Conservation (phyloP, 1,140 invertebrate genomes). For the Polyergus mexicanus region DNA sequence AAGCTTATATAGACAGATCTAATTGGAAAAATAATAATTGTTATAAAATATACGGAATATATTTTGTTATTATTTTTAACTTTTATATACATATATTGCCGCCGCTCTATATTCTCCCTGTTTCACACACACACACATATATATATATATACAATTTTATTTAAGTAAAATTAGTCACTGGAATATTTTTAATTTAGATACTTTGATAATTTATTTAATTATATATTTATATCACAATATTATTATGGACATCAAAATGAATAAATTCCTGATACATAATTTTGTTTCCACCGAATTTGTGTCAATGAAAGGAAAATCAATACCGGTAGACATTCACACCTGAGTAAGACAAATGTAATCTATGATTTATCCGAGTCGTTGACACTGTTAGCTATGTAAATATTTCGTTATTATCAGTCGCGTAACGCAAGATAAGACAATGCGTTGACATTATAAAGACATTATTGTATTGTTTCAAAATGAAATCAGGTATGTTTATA, state of each 20-base stretch:
- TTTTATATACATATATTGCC: background rate
- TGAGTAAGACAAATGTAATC: conserved; percentile 69
- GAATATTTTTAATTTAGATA: conserved; percentile 11
- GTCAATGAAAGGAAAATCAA: conserved; percentile 33
- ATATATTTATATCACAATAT: background rate
- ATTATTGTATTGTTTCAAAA: conserved; percentile 27
- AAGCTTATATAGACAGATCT: too few species aligned
- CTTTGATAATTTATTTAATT: background rate
- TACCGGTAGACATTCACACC: conserved; percentile 57
- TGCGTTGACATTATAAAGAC: conserved; percentile 39
- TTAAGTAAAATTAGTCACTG: background rate
- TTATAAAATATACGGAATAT: background rate
- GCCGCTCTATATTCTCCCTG: too few species aligned
- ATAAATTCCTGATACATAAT: background rate
- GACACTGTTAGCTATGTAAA: conserved; percentile 48
- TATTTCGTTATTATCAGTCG: conserved; percentile 43
- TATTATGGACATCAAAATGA: background rate
- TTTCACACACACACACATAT: too few species aligned
- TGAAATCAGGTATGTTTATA: background rate
- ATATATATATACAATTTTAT: background rate
- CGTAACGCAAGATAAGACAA: conserved; percentile 9
- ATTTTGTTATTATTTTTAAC: conserved; percentile 19
- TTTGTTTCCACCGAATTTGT: background rate
- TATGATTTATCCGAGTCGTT: conserved; percentile 64
- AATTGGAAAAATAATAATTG: background rate